Base-by-base conservation (phyloP, 2,797 vertebrate genomes). In the Lates japonicus region DNA sequence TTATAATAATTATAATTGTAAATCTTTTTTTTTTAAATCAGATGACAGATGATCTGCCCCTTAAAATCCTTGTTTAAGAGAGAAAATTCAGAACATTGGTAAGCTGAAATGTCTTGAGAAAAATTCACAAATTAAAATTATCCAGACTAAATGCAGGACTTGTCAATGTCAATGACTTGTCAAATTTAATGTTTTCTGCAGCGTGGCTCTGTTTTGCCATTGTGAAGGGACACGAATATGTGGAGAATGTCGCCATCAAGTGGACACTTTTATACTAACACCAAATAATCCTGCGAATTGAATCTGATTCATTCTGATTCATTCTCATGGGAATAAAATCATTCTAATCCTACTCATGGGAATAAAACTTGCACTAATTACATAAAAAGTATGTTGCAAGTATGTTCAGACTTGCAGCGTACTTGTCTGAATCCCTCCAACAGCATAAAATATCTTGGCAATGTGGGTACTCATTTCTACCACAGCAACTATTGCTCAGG, bases 171-270 rank as follows among this genome's bases (percentile, higher is more conserved):
- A 76, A 62, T 54, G 11, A 44, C 19, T 49, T 33, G 39, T 55
- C 49, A 39, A 41, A 81, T 49, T 14, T 12, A 3, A 63, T 2
- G 3, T 16, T 48, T 51, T 72, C 61, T 51, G 13, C 4, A 60
- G 5, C 12, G 17, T 55, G 12, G 60, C 8, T 39, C 29, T 52
- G 52, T 33, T 55, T 4, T 16, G 41, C 39, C 1, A 13, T 2
- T 35, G 6, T 42, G 37, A 29, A 16, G 4, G 39, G 20, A 48
- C 62, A 20, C 19, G 42, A 92, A 91, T 52, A 52, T 54, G 65
- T 90, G 90, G 91, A 80, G 83, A 70, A 84, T 85, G 82, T 81
- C 80, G 82, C 94, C 93, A 78, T 78, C 94, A 73, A 64, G 93
- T 94, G 95, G 90, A 66, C 11, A 16, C 16, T 76, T 46, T 3